Conservation (phyloP, 1,140 invertebrate genomes). For the Plectrocnemia conspersa region DNA sequence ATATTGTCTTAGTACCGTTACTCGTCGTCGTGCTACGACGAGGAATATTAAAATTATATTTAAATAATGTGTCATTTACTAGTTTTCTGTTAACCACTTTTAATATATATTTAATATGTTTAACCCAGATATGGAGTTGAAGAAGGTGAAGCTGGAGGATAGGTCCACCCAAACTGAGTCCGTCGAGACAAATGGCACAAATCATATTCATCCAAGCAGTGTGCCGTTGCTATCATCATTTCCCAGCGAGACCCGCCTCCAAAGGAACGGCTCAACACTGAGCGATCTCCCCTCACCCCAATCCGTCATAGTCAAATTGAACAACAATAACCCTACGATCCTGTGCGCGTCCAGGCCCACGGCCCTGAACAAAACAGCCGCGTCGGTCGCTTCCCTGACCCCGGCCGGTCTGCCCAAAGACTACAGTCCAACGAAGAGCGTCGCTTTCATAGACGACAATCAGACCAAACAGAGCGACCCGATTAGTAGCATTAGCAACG, state of each 20-base stretch:
- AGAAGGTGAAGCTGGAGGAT: conserved; percentile 30
- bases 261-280: conserved; percentile 21
- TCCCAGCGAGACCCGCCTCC: conserved; percentile 12
- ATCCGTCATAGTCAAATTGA: conserved; percentile 23
- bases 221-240: conserved; percentile 17
- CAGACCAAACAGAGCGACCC: neutral
- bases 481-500: conserved; percentile 19
- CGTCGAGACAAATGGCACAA: conserved; percentile 11
- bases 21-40: too few species aligned
- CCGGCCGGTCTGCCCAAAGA: conserved; percentile 5
- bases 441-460: conserved; percentile 28
- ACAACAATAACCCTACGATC: conserved; percentile 26
- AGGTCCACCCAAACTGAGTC: conserved; percentile 29
- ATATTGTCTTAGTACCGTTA: too few species aligned
- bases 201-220: conserved; percentile 13
- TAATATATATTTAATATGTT: too few species aligned
- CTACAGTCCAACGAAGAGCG: conserved; percentile 15
- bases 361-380: conserved; percentile 18
- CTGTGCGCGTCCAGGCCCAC: conserved; percentile 18
- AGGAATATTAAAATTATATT: too few species aligned
- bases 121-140: conserved; percentile 31
- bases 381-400: conserved; percentile 17
- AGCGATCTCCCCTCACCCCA: conserved; percentile 27
- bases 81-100: too few species aligned
- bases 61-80: too few species aligned